Evolutionary conservation across 1,140 invertebrate species (phyloP).

Genomic region (Drosophila bifasciata): DNA sequence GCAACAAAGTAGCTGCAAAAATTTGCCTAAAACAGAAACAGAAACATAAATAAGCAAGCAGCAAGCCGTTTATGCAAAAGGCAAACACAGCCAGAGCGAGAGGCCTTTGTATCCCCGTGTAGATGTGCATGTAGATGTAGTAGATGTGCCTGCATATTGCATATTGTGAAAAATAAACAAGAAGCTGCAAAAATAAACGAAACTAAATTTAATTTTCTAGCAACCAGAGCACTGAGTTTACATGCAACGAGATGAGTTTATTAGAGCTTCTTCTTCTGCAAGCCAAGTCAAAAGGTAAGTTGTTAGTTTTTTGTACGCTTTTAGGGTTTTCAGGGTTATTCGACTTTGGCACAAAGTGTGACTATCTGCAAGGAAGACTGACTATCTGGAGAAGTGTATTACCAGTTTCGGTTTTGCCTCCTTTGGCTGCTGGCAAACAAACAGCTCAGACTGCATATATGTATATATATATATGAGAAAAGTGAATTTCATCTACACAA

Average conservation of each 20-base stretch:
- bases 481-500: conserved; percentile 28
- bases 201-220: conserved; percentile 44
- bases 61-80: conserved; percentile 24
- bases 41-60: conserved; percentile 11
- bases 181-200: conserved; percentile 35
- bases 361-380: too few species aligned
- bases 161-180: conserved; percentile 48
- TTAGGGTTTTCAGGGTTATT: conserved; percentile 10
- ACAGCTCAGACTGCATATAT: conserved; percentile 20
- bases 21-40: conserved; percentile 1
- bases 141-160: background rate
- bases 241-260: conserved; percentile 68
- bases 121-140: background rate
- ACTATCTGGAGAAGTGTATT: too few species aligned
- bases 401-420: background rate
- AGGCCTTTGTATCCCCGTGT: background rate
- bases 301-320: too few species aligned
- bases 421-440: conserved; percentile 13
- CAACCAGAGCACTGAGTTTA: conserved; percentile 34
- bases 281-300: conserved; percentile 55
- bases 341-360: too few species aligned
- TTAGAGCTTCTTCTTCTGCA: conserved; percentile 46
- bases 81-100: conserved; percentile 24
- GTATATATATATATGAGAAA: conserved; percentile 46
- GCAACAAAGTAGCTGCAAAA: conserved; percentile 16